Base-by-base conservation (phyloP, 2,797 vertebrate species). In the Chloroceryle amazona region DNA sequence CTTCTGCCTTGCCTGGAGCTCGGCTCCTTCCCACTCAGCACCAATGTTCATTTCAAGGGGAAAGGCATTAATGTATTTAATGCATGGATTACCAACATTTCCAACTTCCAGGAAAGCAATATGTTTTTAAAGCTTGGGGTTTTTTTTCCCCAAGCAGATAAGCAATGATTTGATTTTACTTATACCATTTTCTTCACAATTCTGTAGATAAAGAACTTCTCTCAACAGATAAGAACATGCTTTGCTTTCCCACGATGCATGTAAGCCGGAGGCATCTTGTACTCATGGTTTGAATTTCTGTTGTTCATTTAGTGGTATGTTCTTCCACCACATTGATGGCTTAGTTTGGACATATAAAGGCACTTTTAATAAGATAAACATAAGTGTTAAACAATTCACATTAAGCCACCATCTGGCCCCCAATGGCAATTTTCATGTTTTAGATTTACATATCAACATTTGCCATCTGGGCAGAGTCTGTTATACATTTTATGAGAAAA, bases 281-380 rank as follows among this genome's bases (percentile, higher is more conserved):
- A 71, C 60, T 85, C 46, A 29, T 4, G 35, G 37, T 71, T 68
- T 71, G 60, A 60, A 61, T 63, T 83, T 80, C 35, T 44, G 62
- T 80, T 84, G 80, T 87, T 97, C 93, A 93, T 97, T 97, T 95
- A 89, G 51, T 68, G 81, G 96, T 90, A 92, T 33, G 71, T 58
- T 96, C 71, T 96, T 93, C 78, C 94, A 96, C 93, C 86, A 96
- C 84, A 95, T 7, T 76, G 76, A 95, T 90, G 84, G 94, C 91
- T 95, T 93, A 79, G 90, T 95, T 97, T 96, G 93, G 82, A 96
- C 96, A 98, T 96, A 97, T 95, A 97, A 97, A 97, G 91, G 89
- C 86, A 93, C 95, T 96, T 97, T 96, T 97, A 97, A 97, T 97
- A 98, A 97, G 97, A 97, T 93, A 96, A 98, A 96, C 97, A 97